Evolutionary conservation across 2,888 invertebrate species (phyloP), one percentile per base, ranked within the genome.

Genomic region (Perithous albicinctus): DNA sequence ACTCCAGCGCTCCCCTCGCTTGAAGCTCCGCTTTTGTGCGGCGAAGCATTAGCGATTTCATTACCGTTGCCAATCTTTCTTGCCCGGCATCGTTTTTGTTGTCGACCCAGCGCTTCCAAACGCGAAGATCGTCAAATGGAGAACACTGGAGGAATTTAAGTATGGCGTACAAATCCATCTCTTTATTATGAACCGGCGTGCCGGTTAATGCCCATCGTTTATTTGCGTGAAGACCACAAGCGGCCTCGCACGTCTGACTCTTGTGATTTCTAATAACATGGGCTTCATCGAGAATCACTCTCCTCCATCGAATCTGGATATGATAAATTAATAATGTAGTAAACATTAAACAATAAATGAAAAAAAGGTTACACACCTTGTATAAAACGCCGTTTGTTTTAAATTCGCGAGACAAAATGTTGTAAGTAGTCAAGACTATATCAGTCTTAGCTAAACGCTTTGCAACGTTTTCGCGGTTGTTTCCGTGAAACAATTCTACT

Each of bases 121-220:
- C 96, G 94, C 93, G 93, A 54, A 97, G 93, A 85, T 99, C 98
- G 90, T 98, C 97, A 92, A 99, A 99, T 0, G 99, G 99, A 6
- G 96, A 94, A 89, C 97, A 97, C 12, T 95, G 93, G 7, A 99
- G 93, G 92, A 98, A 99, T 92, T 98, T 97, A 12, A 97, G 91
- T 59, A 97, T 92, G 0, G 97, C 95, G 93, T 95, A 97, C 46
- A 97, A 93, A 91, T 97, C 98, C 78, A 96, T 93, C 90, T 98
- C 96, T 91, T 97, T 97, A 92, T 99, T 99, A 90, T 99, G 99
- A 51, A 99, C 96, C 0, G 99, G 99, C 0, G 99, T 99, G 29
- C 99, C 99, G 0, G 99, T 98, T 20, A 99, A 94, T 0, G 96
- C 96, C 97, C 97, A 98, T 10, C 98, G 95, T 93, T 94, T 5